Conservation (phyloP, 1,140 invertebrate species). For the Trichomalopsis sarcophagae region DNA sequence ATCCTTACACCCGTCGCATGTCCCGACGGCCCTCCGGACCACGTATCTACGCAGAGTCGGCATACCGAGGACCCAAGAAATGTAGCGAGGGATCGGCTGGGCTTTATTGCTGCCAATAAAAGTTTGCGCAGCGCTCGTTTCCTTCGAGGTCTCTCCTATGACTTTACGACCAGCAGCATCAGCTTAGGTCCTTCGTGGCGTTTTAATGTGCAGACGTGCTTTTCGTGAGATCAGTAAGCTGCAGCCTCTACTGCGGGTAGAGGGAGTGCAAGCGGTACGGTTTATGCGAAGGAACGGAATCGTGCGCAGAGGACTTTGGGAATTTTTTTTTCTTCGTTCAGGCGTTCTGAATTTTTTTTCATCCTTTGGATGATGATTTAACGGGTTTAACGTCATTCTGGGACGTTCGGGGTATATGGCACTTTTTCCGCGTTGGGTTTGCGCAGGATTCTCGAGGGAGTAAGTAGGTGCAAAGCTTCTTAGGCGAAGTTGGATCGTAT, state of each 20-base stretch:
- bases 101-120: conserved; percentile 50
- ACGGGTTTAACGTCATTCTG: conserved; percentile 18
- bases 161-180: conserved; percentile 32
- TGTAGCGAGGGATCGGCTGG: conserved; percentile 1
- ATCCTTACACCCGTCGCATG: neutral
- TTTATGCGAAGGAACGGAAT: neutral
- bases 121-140: neutral
- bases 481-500: neutral
- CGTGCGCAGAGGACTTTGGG: neutral
- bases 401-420: neutral
- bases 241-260: neutral
- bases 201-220: neutral
- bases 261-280: no score
- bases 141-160: neutral
- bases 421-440: no score
- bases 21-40: no score
- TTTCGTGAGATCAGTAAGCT: neutral
- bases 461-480: neutral
- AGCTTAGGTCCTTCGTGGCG: neutral
- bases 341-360: neutral
- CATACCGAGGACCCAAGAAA: neutral
- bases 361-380: neutral
- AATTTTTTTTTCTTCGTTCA: neutral
- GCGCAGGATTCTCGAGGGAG: neutral
- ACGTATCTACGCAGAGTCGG: no score